Evolutionary conservation across 1,140 invertebrate species (phyloP), one percentile per base, ranked within the genome.

Genomic region (Musca vetustissima): DNA sequence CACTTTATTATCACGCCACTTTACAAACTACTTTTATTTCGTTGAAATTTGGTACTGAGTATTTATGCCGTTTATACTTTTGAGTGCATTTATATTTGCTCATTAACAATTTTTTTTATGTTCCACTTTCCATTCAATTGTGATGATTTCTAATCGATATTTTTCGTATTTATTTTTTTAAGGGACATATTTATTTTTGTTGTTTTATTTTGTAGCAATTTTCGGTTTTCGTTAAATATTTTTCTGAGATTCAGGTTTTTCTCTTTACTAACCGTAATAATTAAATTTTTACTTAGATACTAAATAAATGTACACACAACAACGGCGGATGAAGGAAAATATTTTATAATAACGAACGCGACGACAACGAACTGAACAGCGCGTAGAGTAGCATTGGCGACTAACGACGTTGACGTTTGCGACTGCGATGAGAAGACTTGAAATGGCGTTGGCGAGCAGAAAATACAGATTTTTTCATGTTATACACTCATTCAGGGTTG

Each of bases 81-180:
- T 59, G 25, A 59, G 55, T 59, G 47, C 61, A 64, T 69, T 49
- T 53, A 43, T 36, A 69, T 25, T 36, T 64, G 47, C 59, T 61
- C 57, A 69, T 53, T 59, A 64, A 43, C 49, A 49, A 69, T 50
- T 69, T 64, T n/a, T 68, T 43, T 13, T 43, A 43, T 69, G 67
- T 59, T 69, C 67, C 67, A 69, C 67, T 69, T 69, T 69, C 67
- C 67, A 69, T 69, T 69, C 67, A 64, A 48, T 61, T 61, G 32
- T 69, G 50, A n/a, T n/a, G n/a, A 69, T 64, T 64, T 64, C 67
- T 64, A 69, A 69, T 69, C 67, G 59, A 69, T 69, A 68, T 64
- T 68, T 68, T 61, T 61, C 36, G n/a, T 61, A 43, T 61, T 36
- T 43, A 28, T 61, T 19, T 61, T 52, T 43, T 9, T 36, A 59